phyloP scores from a whole-genome alignment of 2,113 vertebrate genomes.

The Solea senegalensis region DNA sequence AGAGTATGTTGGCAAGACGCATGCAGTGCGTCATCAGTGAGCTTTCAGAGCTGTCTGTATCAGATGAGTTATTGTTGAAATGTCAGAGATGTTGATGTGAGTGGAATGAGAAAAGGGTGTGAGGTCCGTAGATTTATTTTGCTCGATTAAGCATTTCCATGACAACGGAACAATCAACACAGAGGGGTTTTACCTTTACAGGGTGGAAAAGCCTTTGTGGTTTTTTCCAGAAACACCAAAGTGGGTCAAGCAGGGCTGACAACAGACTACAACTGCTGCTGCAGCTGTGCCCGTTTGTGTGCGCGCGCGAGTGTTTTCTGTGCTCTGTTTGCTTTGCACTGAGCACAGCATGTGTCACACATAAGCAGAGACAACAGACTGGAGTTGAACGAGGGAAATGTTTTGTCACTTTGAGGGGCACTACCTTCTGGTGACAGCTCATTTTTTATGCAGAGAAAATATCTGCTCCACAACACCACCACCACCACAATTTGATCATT shows the following conservation, averaged over 20 bases:
- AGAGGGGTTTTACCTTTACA: constrained; percentile 44
- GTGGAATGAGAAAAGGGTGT: background rate
- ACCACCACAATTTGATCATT: constrained; percentile 15
- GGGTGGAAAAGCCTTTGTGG: constrained; percentile 66
- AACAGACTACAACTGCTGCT: constrained; percentile 44
- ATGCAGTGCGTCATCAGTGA: constrained; percentile 34
- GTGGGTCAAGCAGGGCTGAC: constrained; percentile 71
- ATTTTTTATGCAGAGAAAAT: constrained; percentile 42
- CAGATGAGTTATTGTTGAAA: constrained; percentile 33
- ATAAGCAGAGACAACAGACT: constrained; percentile 19
- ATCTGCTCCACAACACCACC: constrained; percentile 29
- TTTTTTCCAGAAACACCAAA: constrained; percentile 69
- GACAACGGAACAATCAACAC: constrained; percentile 19
- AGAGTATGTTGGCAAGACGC: constrained; percentile 23
- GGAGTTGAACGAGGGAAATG: constrained; percentile 4
- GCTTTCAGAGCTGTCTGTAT: constrained; percentile 21
- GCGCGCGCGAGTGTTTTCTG: constrained; percentile 23
- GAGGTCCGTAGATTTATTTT: no score
- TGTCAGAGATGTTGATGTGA: constrained; percentile 32
- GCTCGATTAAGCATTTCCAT: constrained; percentile 32
- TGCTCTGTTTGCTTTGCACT: constrained; percentile 36
- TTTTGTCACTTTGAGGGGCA: background rate
- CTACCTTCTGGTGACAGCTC: constrained; percentile 38
- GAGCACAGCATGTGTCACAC: constrained; percentile 26
- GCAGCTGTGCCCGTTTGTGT: constrained; percentile 34